Evolutionary conservation across 2,113 vertebrate species (phyloP).

Genomic region (Podarcis raffonei): DNA sequence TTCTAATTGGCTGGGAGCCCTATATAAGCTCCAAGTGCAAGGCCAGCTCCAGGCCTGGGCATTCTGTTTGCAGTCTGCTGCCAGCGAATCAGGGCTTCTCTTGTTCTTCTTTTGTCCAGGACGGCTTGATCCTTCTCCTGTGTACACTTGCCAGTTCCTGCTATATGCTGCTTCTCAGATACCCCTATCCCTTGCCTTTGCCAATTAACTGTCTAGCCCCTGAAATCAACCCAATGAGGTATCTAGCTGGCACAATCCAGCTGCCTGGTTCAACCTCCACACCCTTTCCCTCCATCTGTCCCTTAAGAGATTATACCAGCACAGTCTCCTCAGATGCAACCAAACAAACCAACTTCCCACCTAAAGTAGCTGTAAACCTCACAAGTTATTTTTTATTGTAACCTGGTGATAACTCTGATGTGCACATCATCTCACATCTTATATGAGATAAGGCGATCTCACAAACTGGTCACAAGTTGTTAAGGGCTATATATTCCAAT

Average conservation of each 20-base stretch:
- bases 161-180: background rate
- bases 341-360: background rate
- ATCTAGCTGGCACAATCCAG: background rate
- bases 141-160: background rate
- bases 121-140: background rate
- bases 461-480: too few species aligned
- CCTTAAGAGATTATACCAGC: background rate
- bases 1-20: background rate
- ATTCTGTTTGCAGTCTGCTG: background rate
- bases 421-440: too few species aligned
- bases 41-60: background rate
- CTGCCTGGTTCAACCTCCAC: background rate
- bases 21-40: background rate
- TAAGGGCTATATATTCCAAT: too few species aligned
- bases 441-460: too few species aligned
- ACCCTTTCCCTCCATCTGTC: background rate
- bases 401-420: background rate
- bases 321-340: background rate
- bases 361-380: background rate
- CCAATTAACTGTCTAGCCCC: background rate
- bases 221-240: background rate
- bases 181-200: background rate
- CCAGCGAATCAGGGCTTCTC: background rate
- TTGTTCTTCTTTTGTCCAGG: background rate
- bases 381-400: background rate